phyloP scores from a whole-genome alignment of 2,797 vertebrate species.

The Parambassis ranga region DNA sequence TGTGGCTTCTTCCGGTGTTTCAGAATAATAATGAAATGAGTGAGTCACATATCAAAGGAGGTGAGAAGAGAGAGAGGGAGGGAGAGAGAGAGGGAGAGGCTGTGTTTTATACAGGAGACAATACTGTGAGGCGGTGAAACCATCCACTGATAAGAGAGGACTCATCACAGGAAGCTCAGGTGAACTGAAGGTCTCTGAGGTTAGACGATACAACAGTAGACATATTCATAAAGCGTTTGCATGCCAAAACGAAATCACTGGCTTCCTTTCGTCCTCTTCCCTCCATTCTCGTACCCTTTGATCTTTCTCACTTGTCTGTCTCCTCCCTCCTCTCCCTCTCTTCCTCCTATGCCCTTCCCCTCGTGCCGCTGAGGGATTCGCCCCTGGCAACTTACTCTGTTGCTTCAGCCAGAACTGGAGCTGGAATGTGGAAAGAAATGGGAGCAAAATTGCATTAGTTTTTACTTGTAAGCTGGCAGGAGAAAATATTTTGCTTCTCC shows the following conservation, averaged over 20 bases:
- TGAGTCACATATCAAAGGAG: conserved; percentile 42
- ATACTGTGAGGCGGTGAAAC: conserved; percentile 37
- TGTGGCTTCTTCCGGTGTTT: conserved; percentile 45
- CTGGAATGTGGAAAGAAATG: neutral
- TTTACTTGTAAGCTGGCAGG: conserved; percentile 25
- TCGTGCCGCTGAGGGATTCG: conserved; percentile 29
- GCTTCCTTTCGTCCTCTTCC: neutral
- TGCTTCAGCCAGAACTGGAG: conserved; percentile 6
- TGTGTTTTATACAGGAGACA: conserved; percentile 27
- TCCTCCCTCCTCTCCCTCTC: conserved; percentile 6
- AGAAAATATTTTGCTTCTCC: conserved; percentile 22
- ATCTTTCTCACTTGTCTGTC: conserved; percentile 14
- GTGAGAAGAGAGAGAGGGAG: conserved; percentile 1
- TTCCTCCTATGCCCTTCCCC: conserved; percentile 22
- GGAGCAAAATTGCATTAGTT: neutral
- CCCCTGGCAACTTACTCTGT: conserved; percentile 16
- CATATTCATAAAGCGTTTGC: conserved; percentile 31
- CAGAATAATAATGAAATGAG: conserved; percentile 51
- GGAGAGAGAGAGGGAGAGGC: neutral
- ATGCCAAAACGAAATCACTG: conserved; percentile 28
- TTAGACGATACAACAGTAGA: conserved; percentile 36
- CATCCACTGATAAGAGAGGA: conserved; percentile 37
- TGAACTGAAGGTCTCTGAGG: conserved; percentile 49
- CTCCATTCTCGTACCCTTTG: conserved; percentile 16
- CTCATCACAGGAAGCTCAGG: conserved; percentile 40